Conservation (phyloP, 2,797 vertebrate genomes). For the Avahi laniger region DNA sequence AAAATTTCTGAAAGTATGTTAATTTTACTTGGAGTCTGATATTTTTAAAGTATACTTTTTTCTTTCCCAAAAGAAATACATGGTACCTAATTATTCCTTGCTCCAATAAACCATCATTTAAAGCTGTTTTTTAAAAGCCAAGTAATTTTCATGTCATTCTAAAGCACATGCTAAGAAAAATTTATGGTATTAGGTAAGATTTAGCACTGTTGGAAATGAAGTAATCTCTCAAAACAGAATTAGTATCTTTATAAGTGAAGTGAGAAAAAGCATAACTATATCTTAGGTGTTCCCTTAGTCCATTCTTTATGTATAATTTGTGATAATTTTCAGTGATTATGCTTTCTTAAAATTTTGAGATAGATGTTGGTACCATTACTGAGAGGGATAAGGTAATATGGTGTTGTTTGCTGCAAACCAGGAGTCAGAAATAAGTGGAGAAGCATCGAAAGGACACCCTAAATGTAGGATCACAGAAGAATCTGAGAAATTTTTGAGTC, state of each 20-base stretch:
- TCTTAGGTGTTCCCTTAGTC: not conserved
- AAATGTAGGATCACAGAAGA: not conserved
- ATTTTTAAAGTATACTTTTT: slow-evolving; percentile 24
- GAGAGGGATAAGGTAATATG: not conserved
- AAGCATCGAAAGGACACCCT: not conserved
- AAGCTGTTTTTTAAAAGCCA: slow-evolving; percentile 55
- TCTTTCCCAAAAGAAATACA: slow-evolving; percentile 16
- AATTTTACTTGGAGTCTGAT: not conserved
- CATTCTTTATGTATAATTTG: not conserved
- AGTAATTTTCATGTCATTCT: slow-evolving; percentile 64
- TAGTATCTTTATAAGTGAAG: slow-evolving; percentile 3
- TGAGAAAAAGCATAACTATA: not conserved
- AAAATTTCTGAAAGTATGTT: slow-evolving; percentile 9
- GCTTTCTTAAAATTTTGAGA: slow-evolving; percentile 15
- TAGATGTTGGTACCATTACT: not conserved
- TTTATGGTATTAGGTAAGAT: slow-evolving; percentile 16
- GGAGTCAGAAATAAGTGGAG: not conserved
- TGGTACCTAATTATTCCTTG: slow-evolving; percentile 48
- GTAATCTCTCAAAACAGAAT: slow-evolving; percentile 52
- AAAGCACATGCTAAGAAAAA: slow-evolving; percentile 52
- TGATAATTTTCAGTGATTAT: not conserved
- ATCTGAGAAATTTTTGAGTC: not conserved
- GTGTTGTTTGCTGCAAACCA: not conserved
- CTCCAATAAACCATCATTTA: slow-evolving; percentile 46
- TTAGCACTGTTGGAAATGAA: slow-evolving; percentile 45